Base-by-base conservation (phyloP, 1,140 invertebrate species). In the Drosophila tsacasi region DNA sequence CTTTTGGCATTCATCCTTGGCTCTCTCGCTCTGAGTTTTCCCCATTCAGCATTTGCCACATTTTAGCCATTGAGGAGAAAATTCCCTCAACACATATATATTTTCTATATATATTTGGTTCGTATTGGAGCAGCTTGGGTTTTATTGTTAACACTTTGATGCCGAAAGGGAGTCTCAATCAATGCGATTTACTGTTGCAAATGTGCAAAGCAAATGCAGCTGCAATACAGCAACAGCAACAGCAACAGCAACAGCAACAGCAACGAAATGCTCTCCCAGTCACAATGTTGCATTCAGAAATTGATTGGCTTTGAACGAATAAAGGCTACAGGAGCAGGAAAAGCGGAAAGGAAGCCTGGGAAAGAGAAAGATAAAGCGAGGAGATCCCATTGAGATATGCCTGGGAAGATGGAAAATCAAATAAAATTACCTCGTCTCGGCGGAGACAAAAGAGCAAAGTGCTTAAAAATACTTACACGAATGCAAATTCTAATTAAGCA, bases 271-370 rank as follows among this genome's bases (percentile, higher is more conserved):
- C 52, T 72, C 71, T 75, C 62, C 47, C 49, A 66, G 44, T 72
- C 40, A 81, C 81, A 83, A 72, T 84, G 81, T 84, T 85, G 82
- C 82, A 77, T 69, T 60, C 59, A 76, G 61, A 40, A 74, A 73
- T 80, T 68, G 72, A 76, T 74, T 80, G 74, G 74, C 72, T 55
- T 46, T 40, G 37, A 52, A 21, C 13, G 27, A 57, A n/a, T 12
- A 47, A 17, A 10, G 7, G 49, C 25, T 9, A 1, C 7, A 30
- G 30, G 30, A 30, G 30, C 9, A 5, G 5, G 2, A 25, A 17
- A 17, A 25, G 12, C 0, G 47, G 19, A 15, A 17, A 17, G 8
- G 35, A 13, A 37, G 35, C 35, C 12, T 1, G 1, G 27, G 25
- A 2, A 13, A 40, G 10, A 19, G 12, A 3, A 6, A 19, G 12